phyloP scores from a whole-genome alignment of 2,113 vertebrate genomes.

The Butastur rufipennis region DNA sequence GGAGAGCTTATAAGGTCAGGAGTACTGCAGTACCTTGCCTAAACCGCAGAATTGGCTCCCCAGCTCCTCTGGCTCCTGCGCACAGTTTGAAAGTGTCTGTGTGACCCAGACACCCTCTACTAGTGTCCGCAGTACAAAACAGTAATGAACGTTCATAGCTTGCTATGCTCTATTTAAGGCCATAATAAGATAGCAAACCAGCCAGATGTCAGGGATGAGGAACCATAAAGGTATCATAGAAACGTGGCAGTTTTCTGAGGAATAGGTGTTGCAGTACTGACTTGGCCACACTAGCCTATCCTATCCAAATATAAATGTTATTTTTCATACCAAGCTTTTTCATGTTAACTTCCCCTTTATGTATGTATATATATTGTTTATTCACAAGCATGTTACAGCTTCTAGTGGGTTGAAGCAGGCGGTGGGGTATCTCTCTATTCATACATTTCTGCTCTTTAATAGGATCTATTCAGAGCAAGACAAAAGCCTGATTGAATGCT shows the following conservation, averaged over 20 bases:
- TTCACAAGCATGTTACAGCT: not conserved
- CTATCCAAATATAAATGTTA: not conserved
- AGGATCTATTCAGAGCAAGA: conserved; percentile 41
- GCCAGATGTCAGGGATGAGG: not conserved
- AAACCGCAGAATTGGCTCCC: not conserved
- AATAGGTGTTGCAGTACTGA: not conserved
- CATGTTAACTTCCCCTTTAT: conserved; percentile 20
- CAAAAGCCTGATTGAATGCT: conserved; percentile 48
- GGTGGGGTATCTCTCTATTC: conserved; percentile 23
- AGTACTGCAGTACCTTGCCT: not conserved
- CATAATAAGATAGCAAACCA: not conserved
- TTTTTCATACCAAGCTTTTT: not conserved
- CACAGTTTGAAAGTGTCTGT: not conserved
- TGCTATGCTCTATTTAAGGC: not conserved
- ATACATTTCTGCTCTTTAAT: conserved; percentile 44
- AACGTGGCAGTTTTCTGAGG: not conserved
- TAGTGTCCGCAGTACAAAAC: not conserved
- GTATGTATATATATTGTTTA: not conserved
- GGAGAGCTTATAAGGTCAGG: accelerated
- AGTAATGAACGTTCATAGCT: not conserved
- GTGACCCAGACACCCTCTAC: not conserved
- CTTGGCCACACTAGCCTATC: not conserved
- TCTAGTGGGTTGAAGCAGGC: conserved; percentile 8
- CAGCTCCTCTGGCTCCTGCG: not conserved
- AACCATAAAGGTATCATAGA: not conserved